These are phyloP conservation scores for Acronicta aceris DNA, from an alignment of 2,888 invertebrate species.

Conservation along the genomic window DNA sequence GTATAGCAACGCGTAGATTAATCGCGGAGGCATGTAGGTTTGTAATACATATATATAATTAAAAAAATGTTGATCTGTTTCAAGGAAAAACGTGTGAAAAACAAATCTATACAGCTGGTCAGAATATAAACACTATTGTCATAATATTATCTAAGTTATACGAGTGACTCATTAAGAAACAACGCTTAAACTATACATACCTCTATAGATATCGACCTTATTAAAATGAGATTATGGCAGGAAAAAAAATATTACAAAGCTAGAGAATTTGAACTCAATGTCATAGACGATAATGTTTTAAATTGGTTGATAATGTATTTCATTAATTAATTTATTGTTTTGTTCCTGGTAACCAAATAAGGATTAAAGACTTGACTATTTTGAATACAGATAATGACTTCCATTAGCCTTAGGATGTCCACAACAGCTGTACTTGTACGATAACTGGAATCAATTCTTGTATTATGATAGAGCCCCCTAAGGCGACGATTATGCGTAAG, in stretches of 20 bases:
- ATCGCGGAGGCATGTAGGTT: no score
- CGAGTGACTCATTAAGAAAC: conserved; percentile 19
- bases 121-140: conserved; percentile 14
- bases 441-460: no score
- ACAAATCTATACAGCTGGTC: conserved; percentile 20
- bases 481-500: no score
- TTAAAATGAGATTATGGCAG: conserved; percentile 3
- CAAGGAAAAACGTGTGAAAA: neutral
- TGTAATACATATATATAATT: neutral
- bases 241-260: neutral
- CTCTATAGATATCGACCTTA: conserved; percentile 5
- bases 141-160: conserved; percentile 18
- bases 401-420: neutral
- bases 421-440: no score
- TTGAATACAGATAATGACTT: conserved; percentile 15
- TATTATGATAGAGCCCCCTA: no score
- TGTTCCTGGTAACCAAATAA: conserved; percentile 29
- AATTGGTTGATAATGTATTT: conserved; percentile 1
- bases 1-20: no score
- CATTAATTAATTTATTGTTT: neutral
- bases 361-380: conserved; percentile 16
- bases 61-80: neutral
- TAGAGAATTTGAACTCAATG: neutral
- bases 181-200: conserved; percentile 7
- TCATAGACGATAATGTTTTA: neutral